phyloP scores from a whole-genome alignment of 2,797 vertebrate species.

The Iguana delicatissima region DNA sequence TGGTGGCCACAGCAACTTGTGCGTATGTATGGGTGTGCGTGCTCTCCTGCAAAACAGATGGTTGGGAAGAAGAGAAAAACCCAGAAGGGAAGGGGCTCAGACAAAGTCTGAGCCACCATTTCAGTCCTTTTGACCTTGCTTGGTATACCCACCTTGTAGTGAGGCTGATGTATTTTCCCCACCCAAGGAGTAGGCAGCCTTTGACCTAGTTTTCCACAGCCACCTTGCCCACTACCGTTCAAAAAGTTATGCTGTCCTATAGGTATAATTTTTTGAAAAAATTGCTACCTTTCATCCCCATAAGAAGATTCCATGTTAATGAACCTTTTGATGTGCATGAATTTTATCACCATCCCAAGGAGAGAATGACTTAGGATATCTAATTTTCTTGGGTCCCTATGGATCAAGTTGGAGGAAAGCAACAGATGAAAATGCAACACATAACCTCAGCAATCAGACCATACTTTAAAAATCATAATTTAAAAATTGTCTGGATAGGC shows the following conservation, averaged over 20 bases:
- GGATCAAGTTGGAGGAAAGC: too few relatives aligned
- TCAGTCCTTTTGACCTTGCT: neutral
- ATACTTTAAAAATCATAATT: too few relatives aligned
- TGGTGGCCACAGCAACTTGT: too few relatives aligned
- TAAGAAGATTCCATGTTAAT: neutral
- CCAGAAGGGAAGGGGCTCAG: neutral
- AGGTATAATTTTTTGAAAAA: neutral
- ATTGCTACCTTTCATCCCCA: neutral
- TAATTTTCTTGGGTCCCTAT: neutral
- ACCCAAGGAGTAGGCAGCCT: neutral
- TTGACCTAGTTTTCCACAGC: neutral
- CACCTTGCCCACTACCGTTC: neutral
- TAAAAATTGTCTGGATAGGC: too few relatives aligned
- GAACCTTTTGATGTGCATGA: neutral
- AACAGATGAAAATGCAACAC: too few relatives aligned
- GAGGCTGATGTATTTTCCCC: neutral
- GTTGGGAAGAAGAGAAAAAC: neutral
- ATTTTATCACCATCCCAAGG: neutral
- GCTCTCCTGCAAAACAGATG: slow-evolving; percentile 11
- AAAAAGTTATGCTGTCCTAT: neutral
- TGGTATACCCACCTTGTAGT: neutral
- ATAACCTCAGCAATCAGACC: too few relatives aligned
- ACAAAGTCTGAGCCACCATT: neutral
- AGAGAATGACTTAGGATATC: neutral
- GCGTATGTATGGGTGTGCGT: neutral